A percentile compares a stretch with the other conserved stretches of the same genome.
Conservation (phyloP, 1,140 invertebrate genomes). For the Drosophila chauvacae region DNA sequence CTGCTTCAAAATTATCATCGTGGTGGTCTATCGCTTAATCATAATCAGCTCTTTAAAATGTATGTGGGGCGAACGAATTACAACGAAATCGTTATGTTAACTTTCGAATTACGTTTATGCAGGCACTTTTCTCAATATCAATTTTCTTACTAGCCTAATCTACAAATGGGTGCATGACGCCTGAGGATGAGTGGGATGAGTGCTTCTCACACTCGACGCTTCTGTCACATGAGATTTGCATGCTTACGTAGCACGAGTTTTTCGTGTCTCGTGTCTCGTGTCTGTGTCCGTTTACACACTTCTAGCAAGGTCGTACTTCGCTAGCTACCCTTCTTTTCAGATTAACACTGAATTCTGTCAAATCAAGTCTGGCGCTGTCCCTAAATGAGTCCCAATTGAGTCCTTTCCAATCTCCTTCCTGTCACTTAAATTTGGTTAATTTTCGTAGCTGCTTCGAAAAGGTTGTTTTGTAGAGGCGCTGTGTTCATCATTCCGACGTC, state of each 20-base stretch:
- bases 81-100: slow-evolving; percentile 50
- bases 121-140: slow-evolving; percentile 92
- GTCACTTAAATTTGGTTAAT: slow-evolving; percentile 79
- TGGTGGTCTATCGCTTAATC: slow-evolving; percentile 33
- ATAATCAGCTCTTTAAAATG: slow-evolving; percentile 54
- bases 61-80: slow-evolving; percentile 8
- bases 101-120: slow-evolving; percentile 65
- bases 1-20: slow-evolving; percentile 17
- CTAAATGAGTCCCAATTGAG: slow-evolving; percentile 23
- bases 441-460: slow-evolving; percentile 74
- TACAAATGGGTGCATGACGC: slow-evolving; percentile 28
- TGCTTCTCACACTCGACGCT: slow-evolving; percentile 9
- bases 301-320: slow-evolving; percentile 34
- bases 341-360: slow-evolving; percentile 19
- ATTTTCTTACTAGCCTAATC: slow-evolving; percentile 84
- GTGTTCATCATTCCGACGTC: slow-evolving; percentile 75
- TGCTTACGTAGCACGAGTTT: slow-evolving; percentile 34
- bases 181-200: slow-evolving; percentile 23
- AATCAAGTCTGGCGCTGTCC: slow-evolving; percentile 48
- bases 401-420: slow-evolving; percentile 13
- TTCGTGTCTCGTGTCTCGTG: slow-evolving; percentile 1
- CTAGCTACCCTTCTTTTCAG: slow-evolving; percentile 23
- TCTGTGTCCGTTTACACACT: slow-evolving; percentile 20
- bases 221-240: slow-evolving; percentile 63
- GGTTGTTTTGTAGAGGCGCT: slow-evolving; percentile 67